A percentile compares a stretch with the other conserved stretches of the same genome.
Evolutionary conservation across 2,888 invertebrate genomes (phyloP).

Genomic region (Drosophila phalerata): DNA sequence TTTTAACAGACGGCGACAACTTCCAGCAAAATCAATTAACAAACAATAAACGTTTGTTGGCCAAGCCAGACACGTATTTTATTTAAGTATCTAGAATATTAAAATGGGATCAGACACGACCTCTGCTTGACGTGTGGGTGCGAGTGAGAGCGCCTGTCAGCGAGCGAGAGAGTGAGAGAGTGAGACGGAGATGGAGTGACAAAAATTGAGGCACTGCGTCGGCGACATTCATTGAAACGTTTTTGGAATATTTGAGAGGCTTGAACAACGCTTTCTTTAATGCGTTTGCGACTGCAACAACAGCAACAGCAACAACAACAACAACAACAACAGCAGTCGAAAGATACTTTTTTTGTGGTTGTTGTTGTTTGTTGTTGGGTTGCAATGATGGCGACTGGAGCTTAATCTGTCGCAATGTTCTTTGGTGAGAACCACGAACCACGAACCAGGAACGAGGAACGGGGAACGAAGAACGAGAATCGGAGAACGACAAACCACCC

Average conservation of each 20-base stretch:
- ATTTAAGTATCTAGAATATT: slow-evolving; percentile 86
- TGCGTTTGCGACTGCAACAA: slow-evolving; percentile 36
- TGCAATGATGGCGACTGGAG: slow-evolving; percentile 39
- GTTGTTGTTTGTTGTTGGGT: slow-evolving; percentile 14
- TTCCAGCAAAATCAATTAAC: slow-evolving; percentile 82
- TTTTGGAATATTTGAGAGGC: slow-evolving; percentile 73
- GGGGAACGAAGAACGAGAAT: slow-evolving; percentile 31
- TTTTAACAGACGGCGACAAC: slow-evolving; percentile 69
- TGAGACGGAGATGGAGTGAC: slow-evolving; percentile 46
- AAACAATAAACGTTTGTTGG: slow-evolving; percentile 83
- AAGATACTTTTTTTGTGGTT: slow-evolving; percentile 26
- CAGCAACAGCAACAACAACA: slow-evolving; percentile 5
- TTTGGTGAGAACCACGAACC: slow-evolving; percentile 48
- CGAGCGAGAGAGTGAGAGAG: background rate
- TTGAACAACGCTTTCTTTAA: slow-evolving; percentile 36
- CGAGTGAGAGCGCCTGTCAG: background rate
- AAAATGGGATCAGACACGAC: slow-evolving; percentile 85
- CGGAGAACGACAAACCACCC: slow-evolving; percentile 57
- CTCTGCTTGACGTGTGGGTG: slow-evolving; percentile 16
- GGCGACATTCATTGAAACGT: slow-evolving; percentile 81
- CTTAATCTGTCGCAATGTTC: slow-evolving; percentile 65
- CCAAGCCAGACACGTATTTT: slow-evolving; percentile 84
- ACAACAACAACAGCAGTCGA: background rate
- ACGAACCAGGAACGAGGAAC: slow-evolving; percentile 25
- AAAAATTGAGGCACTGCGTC: slow-evolving; percentile 77